Conservation (phyloP, 2,113 vertebrate genomes). For the Nycticorax nycticorax region DNA sequence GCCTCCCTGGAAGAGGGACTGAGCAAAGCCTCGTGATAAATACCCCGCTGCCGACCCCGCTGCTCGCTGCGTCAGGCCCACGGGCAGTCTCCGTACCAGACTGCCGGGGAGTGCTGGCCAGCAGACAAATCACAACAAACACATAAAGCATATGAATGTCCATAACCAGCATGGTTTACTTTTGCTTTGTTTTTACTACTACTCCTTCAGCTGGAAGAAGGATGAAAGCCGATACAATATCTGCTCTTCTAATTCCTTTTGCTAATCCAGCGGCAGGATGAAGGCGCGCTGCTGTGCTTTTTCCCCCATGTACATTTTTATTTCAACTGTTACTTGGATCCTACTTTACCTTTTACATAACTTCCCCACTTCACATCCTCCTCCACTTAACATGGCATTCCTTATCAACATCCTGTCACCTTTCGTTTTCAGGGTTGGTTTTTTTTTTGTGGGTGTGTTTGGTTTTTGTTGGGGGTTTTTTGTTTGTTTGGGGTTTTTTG, state of each 20-base stretch:
- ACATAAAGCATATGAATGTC: accelerated
- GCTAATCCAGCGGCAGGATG: neutral
- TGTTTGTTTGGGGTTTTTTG: neutral
- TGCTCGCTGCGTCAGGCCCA: accelerated
- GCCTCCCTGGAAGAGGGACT: neutral
- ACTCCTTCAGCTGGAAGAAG: neutral
- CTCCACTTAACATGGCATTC: neutral
- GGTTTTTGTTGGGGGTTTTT: neutral
- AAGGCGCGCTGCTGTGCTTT: neutral
- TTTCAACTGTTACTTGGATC: neutral
- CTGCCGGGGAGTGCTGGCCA: neutral
- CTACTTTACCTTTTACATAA: neutral
- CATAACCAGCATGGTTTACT: accelerated
- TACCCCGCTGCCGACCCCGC: accelerated
- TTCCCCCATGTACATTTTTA: neutral
- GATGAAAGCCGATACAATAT: neutral
- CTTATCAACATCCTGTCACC: neutral
- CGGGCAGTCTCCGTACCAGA: neutral
- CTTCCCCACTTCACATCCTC: neutral
- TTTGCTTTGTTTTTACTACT: neutral
- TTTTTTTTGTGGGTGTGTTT: neutral
- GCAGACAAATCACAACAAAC: neutral
- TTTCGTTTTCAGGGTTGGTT: neutral
- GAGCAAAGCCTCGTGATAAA: neutral
- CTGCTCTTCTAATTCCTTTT: neutral